Evolutionary conservation across 2,888 invertebrate species (phyloP).

Genomic region (Perithous albicinctus): DNA sequence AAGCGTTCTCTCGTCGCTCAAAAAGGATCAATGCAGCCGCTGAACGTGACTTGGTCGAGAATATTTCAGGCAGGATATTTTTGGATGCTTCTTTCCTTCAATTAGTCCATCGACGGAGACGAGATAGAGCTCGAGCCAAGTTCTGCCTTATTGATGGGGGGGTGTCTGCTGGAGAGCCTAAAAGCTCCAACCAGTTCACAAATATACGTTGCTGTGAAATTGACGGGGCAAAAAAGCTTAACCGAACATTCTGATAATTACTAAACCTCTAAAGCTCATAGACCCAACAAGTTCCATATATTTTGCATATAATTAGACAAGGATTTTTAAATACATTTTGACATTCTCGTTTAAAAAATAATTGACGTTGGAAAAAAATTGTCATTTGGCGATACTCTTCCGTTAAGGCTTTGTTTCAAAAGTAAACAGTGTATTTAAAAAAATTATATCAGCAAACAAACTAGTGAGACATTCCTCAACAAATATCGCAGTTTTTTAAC

Average conservation of each 20-base stretch:
- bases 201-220: neutral
- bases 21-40: neutral
- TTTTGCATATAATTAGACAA: neutral
- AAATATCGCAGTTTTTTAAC: no score
- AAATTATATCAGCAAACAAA: no score
- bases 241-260: neutral
- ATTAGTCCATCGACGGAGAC: neutral
- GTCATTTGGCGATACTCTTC: neutral
- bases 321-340: neutral
- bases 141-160: neutral
- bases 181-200: neutral
- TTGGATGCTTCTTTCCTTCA: constrained; percentile 14
- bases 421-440: no score
- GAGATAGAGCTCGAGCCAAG: neutral
- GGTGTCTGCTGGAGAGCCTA: neutral
- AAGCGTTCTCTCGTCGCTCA: neutral
- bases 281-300: neutral
- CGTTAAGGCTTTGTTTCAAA: no score
- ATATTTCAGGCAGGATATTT: constrained; percentile 5
- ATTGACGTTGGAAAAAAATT: neutral
- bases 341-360: neutral
- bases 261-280: neutral
- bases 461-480: no score
- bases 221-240: neutral
- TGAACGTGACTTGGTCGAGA: constrained; percentile 2